These are phyloP conservation scores for Athetis lepigone DNA, from an alignment of 2,888 invertebrate genomes.

Conservation along the genomic window DNA sequence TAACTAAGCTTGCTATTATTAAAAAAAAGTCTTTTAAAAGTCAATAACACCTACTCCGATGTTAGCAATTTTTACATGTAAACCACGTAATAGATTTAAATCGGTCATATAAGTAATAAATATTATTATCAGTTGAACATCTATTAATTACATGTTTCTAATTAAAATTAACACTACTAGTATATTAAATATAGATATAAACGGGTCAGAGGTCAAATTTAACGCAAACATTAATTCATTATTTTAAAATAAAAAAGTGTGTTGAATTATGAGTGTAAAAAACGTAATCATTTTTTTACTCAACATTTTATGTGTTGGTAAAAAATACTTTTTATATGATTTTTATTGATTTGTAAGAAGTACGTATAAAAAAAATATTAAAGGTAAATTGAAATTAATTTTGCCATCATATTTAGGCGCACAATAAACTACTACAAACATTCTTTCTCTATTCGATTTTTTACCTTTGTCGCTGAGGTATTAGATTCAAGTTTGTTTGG, in stretches of 20 bases:
- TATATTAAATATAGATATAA: constrained; percentile 2
- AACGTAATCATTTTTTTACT: not conserved
- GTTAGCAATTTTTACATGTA: constrained; percentile 12
- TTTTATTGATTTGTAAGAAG: too few species aligned
- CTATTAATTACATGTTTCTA: constrained; percentile 8
- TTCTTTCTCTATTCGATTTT: too few species aligned
- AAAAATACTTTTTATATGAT: too few species aligned
- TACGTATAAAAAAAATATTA: too few species aligned
- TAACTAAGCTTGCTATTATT: too few species aligned
- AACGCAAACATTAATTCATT: constrained; percentile 17
- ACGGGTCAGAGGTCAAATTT: constrained; percentile 16
- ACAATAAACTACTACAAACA: too few species aligned
- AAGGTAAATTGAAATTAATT: too few species aligned
- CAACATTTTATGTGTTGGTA: too few species aligned
- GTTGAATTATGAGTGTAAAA: not conserved
- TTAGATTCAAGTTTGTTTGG: too few species aligned
- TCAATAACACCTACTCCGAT: constrained; percentile 7
- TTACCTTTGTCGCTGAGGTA: too few species aligned
- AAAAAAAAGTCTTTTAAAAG: too few species aligned
- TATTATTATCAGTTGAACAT: constrained; percentile 9
- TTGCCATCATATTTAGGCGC: too few species aligned
- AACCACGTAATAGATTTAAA: constrained; percentile 7
- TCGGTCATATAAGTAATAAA: constrained; percentile 16
- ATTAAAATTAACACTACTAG: not conserved
- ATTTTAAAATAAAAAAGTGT: constrained; percentile 2